A percentile compares a stretch with the other conserved stretches of the same genome.
Evolutionary conservation across 2,888 invertebrate genomes (phyloP).

Genomic region (Leptarthrus brevirostris): DNA sequence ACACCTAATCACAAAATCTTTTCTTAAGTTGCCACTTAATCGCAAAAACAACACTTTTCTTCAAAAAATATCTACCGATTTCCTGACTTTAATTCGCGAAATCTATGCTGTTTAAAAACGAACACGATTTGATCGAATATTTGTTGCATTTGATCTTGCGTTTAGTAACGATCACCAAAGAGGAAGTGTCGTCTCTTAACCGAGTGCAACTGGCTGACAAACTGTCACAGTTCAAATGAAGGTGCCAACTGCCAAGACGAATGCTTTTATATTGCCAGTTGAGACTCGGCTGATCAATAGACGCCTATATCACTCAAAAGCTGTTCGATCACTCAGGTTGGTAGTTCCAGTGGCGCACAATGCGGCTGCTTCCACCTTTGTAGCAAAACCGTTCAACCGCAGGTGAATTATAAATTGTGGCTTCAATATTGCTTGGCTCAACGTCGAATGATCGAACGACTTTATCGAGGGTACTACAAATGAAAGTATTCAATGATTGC

Average conservation of each 20-base stretch:
- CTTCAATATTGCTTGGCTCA: neutral
- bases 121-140: neutral
- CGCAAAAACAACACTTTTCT: neutral
- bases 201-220: conserved; percentile 1
- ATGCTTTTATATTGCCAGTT: conserved; percentile 49
- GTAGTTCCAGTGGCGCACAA: conserved; percentile 12
- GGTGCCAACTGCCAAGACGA: conserved; percentile 48
- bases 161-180: neutral
- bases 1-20: neutral
- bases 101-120: neutral
- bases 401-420: conserved; percentile 9
- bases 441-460: neutral
- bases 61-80: neutral
- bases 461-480: conserved; percentile 28
- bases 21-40: neutral
- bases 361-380: neutral
- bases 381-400: neutral
- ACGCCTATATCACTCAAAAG: conserved; percentile 30
- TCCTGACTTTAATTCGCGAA: neutral
- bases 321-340: conserved; percentile 35
- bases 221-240: conserved; percentile 40
- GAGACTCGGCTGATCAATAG: conserved; percentile 3
- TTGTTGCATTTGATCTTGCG: conserved; percentile 6
- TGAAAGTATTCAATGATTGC: conserved; percentile 33
- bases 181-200: conserved; percentile 7